Base-by-base conservation (phyloP, 2,797 vertebrate species). In the Fistularia commersonii region DNA sequence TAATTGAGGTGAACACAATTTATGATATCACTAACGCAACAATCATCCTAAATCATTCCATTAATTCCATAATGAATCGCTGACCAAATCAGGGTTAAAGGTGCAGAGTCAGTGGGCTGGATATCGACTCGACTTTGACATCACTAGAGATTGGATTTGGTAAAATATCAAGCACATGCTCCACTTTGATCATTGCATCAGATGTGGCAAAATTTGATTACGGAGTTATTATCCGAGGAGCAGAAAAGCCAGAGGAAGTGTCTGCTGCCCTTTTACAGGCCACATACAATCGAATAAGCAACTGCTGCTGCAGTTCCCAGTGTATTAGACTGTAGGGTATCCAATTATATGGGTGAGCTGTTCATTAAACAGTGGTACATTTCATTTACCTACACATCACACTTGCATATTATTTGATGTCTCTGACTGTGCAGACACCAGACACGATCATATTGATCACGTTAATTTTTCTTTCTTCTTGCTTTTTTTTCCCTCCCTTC, bases 341-440 rank as follows among this genome's bases (percentile, higher is more conserved):
- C 42, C 41, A 13, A 23, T 42, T 42, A 32, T 11, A 41, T 11
- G 42, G 9, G 10, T 32, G 42, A 23, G 23, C 23, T 23, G 23
- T 23, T 23, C 42, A 32, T 44, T 6, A 44, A 48, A 51, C 13
- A 35, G 10, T 1, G 0, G 36, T 40, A 13, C 39, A 45, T 12
- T 15, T 13, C 2, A 6, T 41, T 11, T 39, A 41, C 41, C 41
- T 8, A 38, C 45, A 53, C 45, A 68, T 48, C 35, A 33, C 34
- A 32, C 45, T 48, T 8, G 40, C 12, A 41, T 60, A 57, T 48
- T 32, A 42, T 53, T 54, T 60, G 57, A 68, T 38, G 15, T 52
- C 44, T 51, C 31, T 12, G 14, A 36, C 39, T 33, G 39, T 12
- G 32, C n/a, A 10, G 42, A 36, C 34, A 43, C 49, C 45, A 54